These are phyloP conservation scores for Spizaetus ornatus DNA, from an alignment of 2,113 vertebrate genomes.

Conservation along the genomic window DNA sequence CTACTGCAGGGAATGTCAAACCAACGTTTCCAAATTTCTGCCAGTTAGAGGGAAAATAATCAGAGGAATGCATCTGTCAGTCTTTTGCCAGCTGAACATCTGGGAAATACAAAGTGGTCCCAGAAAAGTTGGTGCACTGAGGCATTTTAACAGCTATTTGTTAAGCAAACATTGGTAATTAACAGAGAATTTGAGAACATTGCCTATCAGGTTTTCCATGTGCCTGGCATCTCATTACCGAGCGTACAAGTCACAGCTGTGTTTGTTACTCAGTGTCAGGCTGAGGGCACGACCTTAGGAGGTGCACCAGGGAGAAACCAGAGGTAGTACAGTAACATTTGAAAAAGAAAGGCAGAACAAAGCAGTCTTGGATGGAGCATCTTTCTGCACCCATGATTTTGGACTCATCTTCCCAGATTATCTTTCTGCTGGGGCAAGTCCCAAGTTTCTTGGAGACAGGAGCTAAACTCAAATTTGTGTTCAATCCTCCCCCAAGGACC, in stretches of 20 bases:
- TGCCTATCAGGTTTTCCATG: background rate
- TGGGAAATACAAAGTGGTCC: background rate
- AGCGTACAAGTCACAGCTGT: background rate
- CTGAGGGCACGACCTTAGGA: background rate
- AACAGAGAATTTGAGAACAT: background rate
- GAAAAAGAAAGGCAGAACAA: background rate
- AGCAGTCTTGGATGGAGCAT: background rate
- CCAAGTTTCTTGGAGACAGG: background rate
- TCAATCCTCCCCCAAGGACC: background rate
- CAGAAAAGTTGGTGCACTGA: background rate
- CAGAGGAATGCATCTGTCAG: background rate
- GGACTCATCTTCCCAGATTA: background rate
- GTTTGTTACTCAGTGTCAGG: background rate
- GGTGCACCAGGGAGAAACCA: background rate
- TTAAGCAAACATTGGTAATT: constrained; percentile 23
- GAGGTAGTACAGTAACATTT: background rate
- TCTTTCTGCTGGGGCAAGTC: background rate
- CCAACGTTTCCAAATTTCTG: background rate
- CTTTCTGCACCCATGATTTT: background rate
- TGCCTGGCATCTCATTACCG: background rate
- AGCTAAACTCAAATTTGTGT: background rate
- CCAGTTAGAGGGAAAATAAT: background rate
- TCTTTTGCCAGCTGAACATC: background rate
- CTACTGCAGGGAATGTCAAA: background rate
- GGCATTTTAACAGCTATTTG: constrained; percentile 8